phyloP scores from a whole-genome alignment of 2,888 invertebrate species.

The Priocnemis perturbator region DNA sequence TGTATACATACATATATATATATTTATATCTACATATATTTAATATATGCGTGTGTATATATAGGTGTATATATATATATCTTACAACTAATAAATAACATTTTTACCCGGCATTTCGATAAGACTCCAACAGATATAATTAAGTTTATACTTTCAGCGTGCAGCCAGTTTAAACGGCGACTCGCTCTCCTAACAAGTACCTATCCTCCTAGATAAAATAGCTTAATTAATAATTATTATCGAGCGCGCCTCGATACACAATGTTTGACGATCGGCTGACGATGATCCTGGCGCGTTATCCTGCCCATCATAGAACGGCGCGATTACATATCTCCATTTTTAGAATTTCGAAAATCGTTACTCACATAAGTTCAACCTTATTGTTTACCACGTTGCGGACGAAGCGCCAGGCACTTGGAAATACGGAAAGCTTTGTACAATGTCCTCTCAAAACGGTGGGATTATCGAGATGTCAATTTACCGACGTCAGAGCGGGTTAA shows the following conservation, averaged over 20 bases:
- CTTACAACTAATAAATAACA: conserved; percentile 63
- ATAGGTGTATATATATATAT: conserved; percentile 36
- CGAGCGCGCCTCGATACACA: conserved; percentile 30
- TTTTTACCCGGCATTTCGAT: conserved; percentile 59
- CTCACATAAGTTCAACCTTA: conserved; percentile 35
- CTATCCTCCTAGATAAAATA: conserved; percentile 40
- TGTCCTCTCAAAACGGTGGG: conserved; percentile 1
- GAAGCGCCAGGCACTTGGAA: conserved; percentile 61
- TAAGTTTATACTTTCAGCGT: conserved; percentile 66
- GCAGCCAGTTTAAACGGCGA: conserved; percentile 51
- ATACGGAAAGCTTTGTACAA: conserved; percentile 24
- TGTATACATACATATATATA: conserved; percentile 16
- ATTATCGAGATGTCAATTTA: not conserved
- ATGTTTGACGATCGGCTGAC: not conserved
- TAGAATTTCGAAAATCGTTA: conserved; percentile 51
- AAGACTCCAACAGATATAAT: conserved; percentile 63
- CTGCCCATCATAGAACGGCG: conserved; percentile 15
- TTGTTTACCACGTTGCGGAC: conserved; percentile 51
- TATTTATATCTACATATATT: conserved; percentile 23
- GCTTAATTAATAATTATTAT: conserved; percentile 48
- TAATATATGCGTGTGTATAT: conserved; percentile 11
- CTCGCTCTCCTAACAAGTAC: conserved; percentile 54
- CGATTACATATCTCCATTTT: conserved; percentile 21
- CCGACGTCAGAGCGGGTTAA: too few relatives aligned
- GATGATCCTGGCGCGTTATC: conserved; percentile 29